phyloP scores from a whole-genome alignment of 2,797 vertebrate genomes.

The Lepilemur ruficaudatus region DNA sequence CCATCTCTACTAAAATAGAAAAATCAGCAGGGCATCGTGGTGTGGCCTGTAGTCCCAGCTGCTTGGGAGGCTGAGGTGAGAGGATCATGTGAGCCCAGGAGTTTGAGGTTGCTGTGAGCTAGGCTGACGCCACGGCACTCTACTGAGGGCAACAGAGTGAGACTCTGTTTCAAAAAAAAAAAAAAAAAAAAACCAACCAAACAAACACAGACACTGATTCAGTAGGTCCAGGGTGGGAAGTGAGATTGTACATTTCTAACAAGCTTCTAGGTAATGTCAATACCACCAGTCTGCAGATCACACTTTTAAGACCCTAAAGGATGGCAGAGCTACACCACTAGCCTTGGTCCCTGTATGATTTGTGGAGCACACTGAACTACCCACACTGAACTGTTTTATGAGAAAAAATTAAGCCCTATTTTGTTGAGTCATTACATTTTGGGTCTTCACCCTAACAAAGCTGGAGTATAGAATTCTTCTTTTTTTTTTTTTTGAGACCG shows the following conservation, averaged over 20 bases:
- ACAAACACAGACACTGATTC: neutral
- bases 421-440: neutral
- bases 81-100: too few species aligned
- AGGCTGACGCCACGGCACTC: too few species aligned
- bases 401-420: neutral
- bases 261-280: neutral
- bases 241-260: neutral
- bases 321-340: neutral
- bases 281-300: neutral
- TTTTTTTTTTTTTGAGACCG: too few species aligned
- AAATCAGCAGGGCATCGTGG: too few species aligned
- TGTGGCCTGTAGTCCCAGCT: too few species aligned
- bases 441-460: neutral
- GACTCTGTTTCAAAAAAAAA: too few species aligned
- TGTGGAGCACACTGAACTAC: neutral
- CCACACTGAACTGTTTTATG: neutral
- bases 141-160: too few species aligned
- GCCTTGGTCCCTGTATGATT: neutral
- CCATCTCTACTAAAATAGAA: too few species aligned
- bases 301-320: neutral
- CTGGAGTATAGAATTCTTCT: too few species aligned
- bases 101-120: too few species aligned
- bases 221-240: neutral
- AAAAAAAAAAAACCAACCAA: too few species aligned
- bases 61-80: too few species aligned